Evolutionary conservation across 2,797 vertebrate species (phyloP).

Genomic region (Epinephelus coioides): DNA sequence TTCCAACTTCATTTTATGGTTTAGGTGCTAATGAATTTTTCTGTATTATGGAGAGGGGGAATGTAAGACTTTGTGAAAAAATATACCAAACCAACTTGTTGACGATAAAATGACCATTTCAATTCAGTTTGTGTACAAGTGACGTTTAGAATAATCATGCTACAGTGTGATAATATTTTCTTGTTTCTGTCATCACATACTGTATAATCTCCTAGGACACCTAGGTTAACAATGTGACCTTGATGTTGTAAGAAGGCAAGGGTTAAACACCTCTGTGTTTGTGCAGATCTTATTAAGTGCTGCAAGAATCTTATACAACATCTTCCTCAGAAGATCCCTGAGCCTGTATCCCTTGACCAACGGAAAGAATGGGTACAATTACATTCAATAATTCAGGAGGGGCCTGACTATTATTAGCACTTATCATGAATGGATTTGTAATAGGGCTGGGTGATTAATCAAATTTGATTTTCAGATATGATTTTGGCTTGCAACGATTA

Average conservation of each 20-base stretch:
- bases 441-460: too few species aligned
- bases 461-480: too few species aligned
- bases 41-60: background rate
- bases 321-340: conserved; percentile 7
- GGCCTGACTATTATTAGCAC: background rate
- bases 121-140: background rate
- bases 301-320: background rate
- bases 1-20: conserved; percentile 37
- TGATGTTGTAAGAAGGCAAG: background rate
- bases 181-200: background rate
- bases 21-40: conserved; percentile 3
- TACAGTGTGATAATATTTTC: background rate
- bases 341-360: background rate
- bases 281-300: background rate
- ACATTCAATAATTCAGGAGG: background rate
- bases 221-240: background rate
- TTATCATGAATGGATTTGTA: background rate
- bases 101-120: too few species aligned
- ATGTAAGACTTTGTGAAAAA: background rate
- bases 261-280: conserved; percentile 19
- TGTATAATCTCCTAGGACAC: background rate
- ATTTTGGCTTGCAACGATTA: too few species aligned
- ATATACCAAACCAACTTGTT: background rate
- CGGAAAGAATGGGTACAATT: background rate
- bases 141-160: background rate